Evolutionary conservation across 2,797 vertebrate genomes (phyloP), one percentile per base, ranked within the genome.

Genomic region (Knipowitschia caucasica): DNA sequence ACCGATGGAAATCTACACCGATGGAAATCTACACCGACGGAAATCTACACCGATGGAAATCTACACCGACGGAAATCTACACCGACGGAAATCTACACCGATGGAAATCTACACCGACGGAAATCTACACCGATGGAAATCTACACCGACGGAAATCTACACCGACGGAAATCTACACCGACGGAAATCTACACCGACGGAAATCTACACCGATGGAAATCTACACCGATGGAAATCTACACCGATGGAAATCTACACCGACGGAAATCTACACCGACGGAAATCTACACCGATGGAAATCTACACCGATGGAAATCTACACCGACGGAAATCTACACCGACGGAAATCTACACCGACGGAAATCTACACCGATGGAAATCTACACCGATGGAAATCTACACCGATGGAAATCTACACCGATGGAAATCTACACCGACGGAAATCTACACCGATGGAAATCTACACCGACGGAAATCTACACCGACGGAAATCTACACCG

Each of bases 21-120:
- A n/a, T n/a, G n/a, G n/a, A n/a, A n/a, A n/a, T n/a, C n/a, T n/a
- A 38, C 50, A 53, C 24, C 0, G 1, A 43, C 15, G 8, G 4
- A 55, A 45, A 55, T 25, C 5, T 33, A 36, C 31, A 10, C 27
- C 31, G n/a, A n/a, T n/a, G n/a, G n/a, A n/a, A n/a, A n/a, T n/a
- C n/a, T n/a, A n/a, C n/a, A n/a, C n/a, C n/a, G n/a, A n/a, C n/a
- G n/a, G n/a, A n/a, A n/a, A n/a, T n/a, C n/a, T n/a, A 38, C 50
- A 53, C 24, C 0, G 1, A 43, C 15, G 8, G 4, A 55, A 45
- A 55, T 25, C 5, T 33, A 36, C 31, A 10, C 27, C 31, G n/a
- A n/a, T n/a, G n/a, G n/a, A n/a, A n/a, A n/a, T n/a, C n/a, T n/a
- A 38, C 50, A 53, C 24, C 0, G 1, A 43, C 15, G 8, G 4